Evolutionary conservation across 1,140 invertebrate species (phyloP).

Genomic region (Mycetomoellerius zeteki): DNA sequence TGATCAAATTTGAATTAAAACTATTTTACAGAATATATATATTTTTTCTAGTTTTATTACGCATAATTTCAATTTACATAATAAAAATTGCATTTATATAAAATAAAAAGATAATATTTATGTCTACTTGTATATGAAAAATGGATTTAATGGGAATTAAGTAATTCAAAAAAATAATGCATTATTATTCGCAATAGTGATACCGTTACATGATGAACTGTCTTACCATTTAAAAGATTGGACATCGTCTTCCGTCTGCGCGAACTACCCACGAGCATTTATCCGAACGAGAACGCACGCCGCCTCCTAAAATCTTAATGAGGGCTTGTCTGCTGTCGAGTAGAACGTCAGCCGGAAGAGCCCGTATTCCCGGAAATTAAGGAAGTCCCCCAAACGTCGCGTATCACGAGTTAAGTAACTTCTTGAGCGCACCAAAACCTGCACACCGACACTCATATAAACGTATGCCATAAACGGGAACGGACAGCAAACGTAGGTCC

Average conservation of each 20-base stretch:
- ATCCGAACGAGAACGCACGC: constrained; percentile 44
- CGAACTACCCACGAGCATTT: constrained; percentile 41
- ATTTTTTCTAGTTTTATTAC: neutral
- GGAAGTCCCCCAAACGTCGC: constrained; percentile 74
- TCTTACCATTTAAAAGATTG: constrained; percentile 44
- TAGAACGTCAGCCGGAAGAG: constrained; percentile 76
- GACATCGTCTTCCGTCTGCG: neutral
- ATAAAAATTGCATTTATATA: constrained; percentile 6
- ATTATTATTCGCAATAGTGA: constrained; percentile 16
- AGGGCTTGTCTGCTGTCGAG: constrained; percentile 77
- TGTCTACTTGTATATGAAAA: neutral
- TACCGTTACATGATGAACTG: constrained; percentile 11
- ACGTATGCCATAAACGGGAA: constrained; percentile 53
- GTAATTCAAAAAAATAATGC: neutral
- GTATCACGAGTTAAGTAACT: constrained; percentile 75
- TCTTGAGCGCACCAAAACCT: constrained; percentile 47
- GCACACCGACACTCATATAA: constrained; percentile 45
- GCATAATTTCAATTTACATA: neutral
- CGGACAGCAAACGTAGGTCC: constrained; percentile 57
- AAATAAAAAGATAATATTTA: too few species aligned
- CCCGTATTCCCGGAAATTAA: constrained; percentile 76
- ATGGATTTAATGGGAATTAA: constrained; percentile 5
- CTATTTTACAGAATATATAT: constrained; percentile 23
- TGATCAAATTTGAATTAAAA: neutral
- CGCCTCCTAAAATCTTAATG: constrained; percentile 75